Evolutionary conservation across 2,888 invertebrate genomes (phyloP), one percentile per base, ranked within the genome.

Genomic region (Lasius fuliginosus): DNA sequence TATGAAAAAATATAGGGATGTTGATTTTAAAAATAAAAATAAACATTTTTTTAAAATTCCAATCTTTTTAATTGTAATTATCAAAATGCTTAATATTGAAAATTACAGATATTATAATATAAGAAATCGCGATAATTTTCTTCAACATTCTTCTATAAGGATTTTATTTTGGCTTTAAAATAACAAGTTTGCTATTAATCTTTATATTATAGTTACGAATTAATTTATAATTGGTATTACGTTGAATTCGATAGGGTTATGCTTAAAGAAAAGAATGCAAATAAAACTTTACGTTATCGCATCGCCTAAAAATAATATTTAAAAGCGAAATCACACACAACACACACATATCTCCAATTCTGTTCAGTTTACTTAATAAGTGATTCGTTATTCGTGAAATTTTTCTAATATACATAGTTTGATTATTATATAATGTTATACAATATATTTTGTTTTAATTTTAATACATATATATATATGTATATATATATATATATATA

Each of bases 111-210:
- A 18, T 15, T 64, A 1, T 75, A 65, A 36, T 49, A 36, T 49
- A 75, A 49, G 12, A 49, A 75, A 42, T 67, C 36, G 23, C 11
- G 4, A 12, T 23, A 8, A 42, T 33, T 18, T 40, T 40, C 5
- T n/a, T 36, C 18, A 9, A 27, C 12, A 9, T 46, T 42, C 15
- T 15, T 42, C 27, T 40, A 27, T 1, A 5, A 42, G 18, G 5
- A 77, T 77, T 9, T 56, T 68, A 77, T 77, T 9, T 56, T 68
- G 30, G 8, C 12, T 53, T 49, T 18, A 42, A 68, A n/a, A 30
- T 58, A 76, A 58, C 11, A 5, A 30, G 8, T 33, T 15, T n/a
- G 18, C 6, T 27, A n/a, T 40, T 40, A 49, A 75, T 75, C 33
- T 56, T 76, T 67, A 46, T 18, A 49, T 6, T 23, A 33, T 11